Base-by-base conservation (phyloP, 2,888 invertebrate species). In the Tortricodes alternella region DNA sequence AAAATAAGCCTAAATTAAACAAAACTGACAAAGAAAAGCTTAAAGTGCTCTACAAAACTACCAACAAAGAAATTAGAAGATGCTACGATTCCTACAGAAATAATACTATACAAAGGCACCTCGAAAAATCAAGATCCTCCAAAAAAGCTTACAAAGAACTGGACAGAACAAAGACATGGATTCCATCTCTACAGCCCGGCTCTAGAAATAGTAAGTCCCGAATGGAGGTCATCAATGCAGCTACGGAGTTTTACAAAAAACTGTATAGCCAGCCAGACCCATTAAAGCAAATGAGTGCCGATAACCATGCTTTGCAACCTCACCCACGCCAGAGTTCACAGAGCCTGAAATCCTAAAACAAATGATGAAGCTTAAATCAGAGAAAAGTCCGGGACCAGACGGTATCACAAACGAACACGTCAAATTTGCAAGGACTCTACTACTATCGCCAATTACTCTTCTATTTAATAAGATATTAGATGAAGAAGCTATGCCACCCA, bases 401-500 rank as follows among this genome's bases (percentile, higher is more conserved):
- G 11, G 5, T 3, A 16, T 35, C 7, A 8, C 15, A 2, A 35
- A 35, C 8, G 35, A 35, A 35, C 8, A 6, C 15, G 19, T 19
- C 19, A 44, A 44, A n/a, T 11, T 7, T 2, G 35, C 19, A 13
- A 32, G n/a, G 18, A 35, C 37, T 15, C 52, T 43, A 2, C 11
- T 52, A 11, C n/a, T 23, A 21, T 34, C 38, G 7, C 59, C 59
- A 18, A 39, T 65, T 7, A 63, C 60, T 2, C 18, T 56, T 1
- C 35, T 65, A 38, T 65, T 46, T 9, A 64, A 64, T 35, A 61
- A 61, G 46, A 61, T 64, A 32, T 29, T 62, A 11, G 49, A 51
- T 6, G 51, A 53, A 55, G 57, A 60, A 63, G 13, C 2, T 24
- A 8, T 38, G 2, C 37, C 37, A 7, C 23, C 5, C 5, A 1